phyloP scores from a whole-genome alignment of 2,888 invertebrate genomes.

The Steinernema carpocapsae region DNA sequence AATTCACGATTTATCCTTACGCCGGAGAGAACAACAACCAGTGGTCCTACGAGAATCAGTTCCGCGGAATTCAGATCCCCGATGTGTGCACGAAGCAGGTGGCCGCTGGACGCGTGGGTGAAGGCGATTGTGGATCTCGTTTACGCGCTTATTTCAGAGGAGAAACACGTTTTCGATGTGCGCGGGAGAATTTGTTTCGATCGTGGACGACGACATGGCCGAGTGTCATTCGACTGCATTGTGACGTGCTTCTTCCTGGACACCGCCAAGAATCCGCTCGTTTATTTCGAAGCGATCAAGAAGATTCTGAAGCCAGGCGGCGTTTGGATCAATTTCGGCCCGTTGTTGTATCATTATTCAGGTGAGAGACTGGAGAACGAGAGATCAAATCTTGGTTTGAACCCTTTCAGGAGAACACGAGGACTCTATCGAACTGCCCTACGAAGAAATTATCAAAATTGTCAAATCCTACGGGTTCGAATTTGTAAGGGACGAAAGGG shows the following conservation, averaged over 20 bases:
- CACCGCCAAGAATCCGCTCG: constrained; percentile 93
- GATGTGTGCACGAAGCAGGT: constrained; percentile 40
- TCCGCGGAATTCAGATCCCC: constrained; percentile 80
- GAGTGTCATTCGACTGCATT: constrained; percentile 87
- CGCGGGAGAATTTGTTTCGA: constrained; percentile 94
- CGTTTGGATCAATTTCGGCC: constrained; percentile 74
- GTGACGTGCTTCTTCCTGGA: constrained; percentile 98
- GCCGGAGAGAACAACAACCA: constrained; percentile 92
- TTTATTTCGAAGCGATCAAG: constrained; percentile 84
- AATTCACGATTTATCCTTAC: constrained; percentile 88
- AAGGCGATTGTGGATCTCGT: no score
- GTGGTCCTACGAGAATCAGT: constrained; percentile 81
- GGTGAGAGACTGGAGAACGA: constrained; percentile 39
- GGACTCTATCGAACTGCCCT: constrained; percentile 52
- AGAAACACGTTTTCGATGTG: constrained; percentile 83
- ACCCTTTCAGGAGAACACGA: constrained; percentile 44
- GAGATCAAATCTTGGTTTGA: not conserved
- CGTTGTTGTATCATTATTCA: constrained; percentile 81
- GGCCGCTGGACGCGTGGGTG: no score
- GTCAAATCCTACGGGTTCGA: constrained; percentile 38
- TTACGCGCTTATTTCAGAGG: constrained; percentile 39
- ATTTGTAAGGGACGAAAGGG: constrained; percentile 37
- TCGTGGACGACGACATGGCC: constrained; percentile 73
- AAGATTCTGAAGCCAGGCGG: constrained; percentile 83
- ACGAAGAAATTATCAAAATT: constrained; percentile 43